Base-by-base conservation (phyloP, 2,113 vertebrate species). In the human (Homo sapiens) region DNA sequence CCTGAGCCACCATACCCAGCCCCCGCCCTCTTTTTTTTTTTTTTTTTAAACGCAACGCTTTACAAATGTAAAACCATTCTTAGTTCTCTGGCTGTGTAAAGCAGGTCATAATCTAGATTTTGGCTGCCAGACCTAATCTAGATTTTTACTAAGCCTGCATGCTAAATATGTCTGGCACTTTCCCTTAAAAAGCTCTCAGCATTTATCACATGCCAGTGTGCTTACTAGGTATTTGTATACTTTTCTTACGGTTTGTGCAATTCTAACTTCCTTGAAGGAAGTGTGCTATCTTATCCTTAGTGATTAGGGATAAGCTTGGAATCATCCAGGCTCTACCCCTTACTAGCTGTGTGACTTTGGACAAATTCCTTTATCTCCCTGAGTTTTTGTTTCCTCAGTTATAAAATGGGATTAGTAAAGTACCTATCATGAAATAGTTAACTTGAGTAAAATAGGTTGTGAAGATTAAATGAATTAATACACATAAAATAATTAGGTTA, bases 1-100 rank as follows among this genome's bases (percentile, higher is more conserved):
- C 27, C 61, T 64, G 61, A 2, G 12, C 61, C 27, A 14, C 61
- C 12, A 64, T 30, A 13, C 61, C 61, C 61, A 64, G 27, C 61
- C 27, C 11, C 8, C 10, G 4, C 10, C 27, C 11, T 0, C 10
- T 1, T n/a, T n/a, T n/a, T 0, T 35, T 35, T 17, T 17, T 40
- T 61, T 35, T 68, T 68, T 68, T 32, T 17, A 35, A 35, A 68
- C 32, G 8, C 66, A 68, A 17, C 7, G 35, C 30, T 68, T 68
- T 6, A 68, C 30, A 18, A 35, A 68, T 35, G 66, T 35, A 35
- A 68, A 68, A 35, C 66, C 32, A 68, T 68, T 68, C 66, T n/a
- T n/a, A n/a, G n/a, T n/a, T n/a, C n/a, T n/a, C n/a, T n/a, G n/a
- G n/a, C n/a, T n/a, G n/a, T n/a, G n/a, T n/a, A n/a, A n/a, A n/a